Conservation (phyloP, 1,140 invertebrate species). For the Apis laboriosa region DNA sequence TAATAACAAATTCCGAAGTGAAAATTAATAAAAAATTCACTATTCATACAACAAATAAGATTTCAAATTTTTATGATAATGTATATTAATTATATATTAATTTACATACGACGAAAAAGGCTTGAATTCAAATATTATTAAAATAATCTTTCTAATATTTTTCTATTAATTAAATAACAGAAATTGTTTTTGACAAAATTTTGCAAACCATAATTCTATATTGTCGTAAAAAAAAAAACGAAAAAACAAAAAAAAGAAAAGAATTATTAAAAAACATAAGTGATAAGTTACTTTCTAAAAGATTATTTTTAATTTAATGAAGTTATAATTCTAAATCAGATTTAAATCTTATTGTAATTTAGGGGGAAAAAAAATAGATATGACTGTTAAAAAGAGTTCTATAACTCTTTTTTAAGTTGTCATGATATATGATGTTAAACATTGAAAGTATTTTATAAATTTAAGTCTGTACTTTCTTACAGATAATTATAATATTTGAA, state of each 20-base stretch:
- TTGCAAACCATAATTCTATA: neutral
- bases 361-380: constrained; percentile 61
- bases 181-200: constrained; percentile 8
- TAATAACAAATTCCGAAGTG: neutral
- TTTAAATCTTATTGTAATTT: constrained; percentile 41
- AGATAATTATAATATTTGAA: constrained; percentile 44
- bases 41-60: neutral
- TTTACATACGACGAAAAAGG: neutral
- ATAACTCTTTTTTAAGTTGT: constrained; percentile 47
- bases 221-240: neutral
- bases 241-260: neutral
- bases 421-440: constrained; percentile 52
- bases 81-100: constrained; percentile 8
- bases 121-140: constrained; percentile 20
- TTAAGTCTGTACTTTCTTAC: constrained; percentile 52
- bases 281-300: neutral
- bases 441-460: constrained; percentile 69
- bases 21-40: neutral
- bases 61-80: neutral
- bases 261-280: neutral
- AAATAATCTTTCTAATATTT: constrained; percentile 30
- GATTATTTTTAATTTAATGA: neutral
- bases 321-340: constrained; percentile 30
- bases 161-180: neutral
- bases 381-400: constrained; percentile 42